Percentiles rank a stretch among this genome's conserved stretches.
Evolutionary conservation across 2,888 invertebrate species (phyloP).

Genomic region (Bellardia pandia): DNA sequence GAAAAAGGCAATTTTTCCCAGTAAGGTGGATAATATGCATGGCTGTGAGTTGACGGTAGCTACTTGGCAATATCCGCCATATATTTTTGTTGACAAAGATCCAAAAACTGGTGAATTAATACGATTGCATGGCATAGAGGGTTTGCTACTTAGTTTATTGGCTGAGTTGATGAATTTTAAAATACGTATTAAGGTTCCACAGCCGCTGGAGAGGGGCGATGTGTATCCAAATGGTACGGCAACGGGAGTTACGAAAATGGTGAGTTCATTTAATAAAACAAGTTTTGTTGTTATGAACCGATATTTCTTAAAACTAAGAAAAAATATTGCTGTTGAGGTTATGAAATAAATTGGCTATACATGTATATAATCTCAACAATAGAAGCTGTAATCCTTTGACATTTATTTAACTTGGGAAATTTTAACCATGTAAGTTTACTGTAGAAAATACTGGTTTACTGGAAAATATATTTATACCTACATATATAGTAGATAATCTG

Average conservation of each 20-base stretch:
- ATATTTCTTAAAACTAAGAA: too few species aligned
- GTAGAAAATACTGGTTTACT: too few species aligned
- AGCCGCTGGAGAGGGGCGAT: slow-evolving; percentile 75
- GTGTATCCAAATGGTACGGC: slow-evolving; percentile 78
- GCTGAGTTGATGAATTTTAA: slow-evolving; percentile 81
- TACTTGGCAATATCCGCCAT: slow-evolving; percentile 78
- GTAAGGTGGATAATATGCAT: slow-evolving; percentile 78
- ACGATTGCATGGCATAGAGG: slow-evolving; percentile 80
- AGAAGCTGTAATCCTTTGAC: too few species aligned
- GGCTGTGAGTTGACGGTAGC: slow-evolving; percentile 78
- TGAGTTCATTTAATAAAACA: slow-evolving; percentile 62
- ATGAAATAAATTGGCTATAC: too few species aligned
- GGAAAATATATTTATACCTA: too few species aligned
- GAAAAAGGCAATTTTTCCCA: slow-evolving; percentile 76
- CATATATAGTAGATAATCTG: too few species aligned
- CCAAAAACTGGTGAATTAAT: slow-evolving; percentile 45
- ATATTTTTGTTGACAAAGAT: slow-evolving; percentile 75
- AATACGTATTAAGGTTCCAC: slow-evolving; percentile 72
- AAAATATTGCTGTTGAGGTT: too few species aligned
- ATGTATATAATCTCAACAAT: too few species aligned
- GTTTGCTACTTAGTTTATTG: slow-evolving; percentile 77
- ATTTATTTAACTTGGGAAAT: too few species aligned
- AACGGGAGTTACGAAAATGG: slow-evolving; percentile 80
- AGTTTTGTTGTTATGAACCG: too few species aligned
- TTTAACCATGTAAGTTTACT: too few species aligned